Conservation (phyloP, 2,113 vertebrate species). For the Thalassoma bifasciatum region DNA sequence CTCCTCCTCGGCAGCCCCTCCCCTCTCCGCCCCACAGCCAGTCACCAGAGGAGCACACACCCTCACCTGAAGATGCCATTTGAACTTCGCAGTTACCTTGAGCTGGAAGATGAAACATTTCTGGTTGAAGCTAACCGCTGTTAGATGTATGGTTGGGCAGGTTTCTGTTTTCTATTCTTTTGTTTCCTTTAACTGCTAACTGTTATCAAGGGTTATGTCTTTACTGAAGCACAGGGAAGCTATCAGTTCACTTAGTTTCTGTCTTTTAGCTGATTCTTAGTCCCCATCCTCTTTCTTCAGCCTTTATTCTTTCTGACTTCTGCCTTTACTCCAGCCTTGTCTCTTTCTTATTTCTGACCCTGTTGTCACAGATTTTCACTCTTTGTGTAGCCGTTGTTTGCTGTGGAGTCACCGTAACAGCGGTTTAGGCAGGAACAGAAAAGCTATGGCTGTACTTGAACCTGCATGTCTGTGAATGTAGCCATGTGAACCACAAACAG, state of each 20-base stretch:
- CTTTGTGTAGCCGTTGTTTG: conserved; percentile 6
- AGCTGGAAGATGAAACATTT: conserved; percentile 13
- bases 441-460: background rate
- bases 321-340: background rate
- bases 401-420: conserved; percentile 4
- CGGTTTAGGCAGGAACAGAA: background rate
- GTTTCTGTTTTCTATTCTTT: background rate
- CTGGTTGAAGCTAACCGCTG: conserved; percentile 7
- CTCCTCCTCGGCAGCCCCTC: conserved; percentile 62
- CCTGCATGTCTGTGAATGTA: background rate
- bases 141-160: background rate
- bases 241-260: background rate
- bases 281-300: background rate
- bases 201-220: conserved; percentile 15
- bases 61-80: conserved; percentile 76
- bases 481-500: background rate
- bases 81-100: conserved; percentile 57
- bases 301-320: background rate
- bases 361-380: conserved; percentile 1
- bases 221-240: conserved; percentile 21
- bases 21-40: conserved; percentile 72
- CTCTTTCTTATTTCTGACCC: background rate
- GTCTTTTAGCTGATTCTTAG: background rate
- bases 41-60: conserved; percentile 61
- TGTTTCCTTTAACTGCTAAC: conserved; percentile 12